Conservation (phyloP, 2,888 invertebrate species). For the Sthenelais limicola region DNA sequence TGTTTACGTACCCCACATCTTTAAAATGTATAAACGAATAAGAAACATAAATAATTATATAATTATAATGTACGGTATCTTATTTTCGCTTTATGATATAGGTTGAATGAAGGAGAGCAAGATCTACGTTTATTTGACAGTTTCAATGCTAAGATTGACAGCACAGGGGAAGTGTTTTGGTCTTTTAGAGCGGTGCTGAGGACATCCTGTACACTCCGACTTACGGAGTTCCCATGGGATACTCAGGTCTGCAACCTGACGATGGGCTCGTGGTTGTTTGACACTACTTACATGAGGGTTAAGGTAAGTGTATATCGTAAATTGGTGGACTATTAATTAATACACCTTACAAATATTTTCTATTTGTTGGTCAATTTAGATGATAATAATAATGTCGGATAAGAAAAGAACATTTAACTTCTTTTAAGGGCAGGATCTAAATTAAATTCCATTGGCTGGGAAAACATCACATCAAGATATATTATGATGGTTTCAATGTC, state of each 20-base stretch:
- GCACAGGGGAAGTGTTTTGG: neutral
- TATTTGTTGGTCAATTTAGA: too few relatives aligned
- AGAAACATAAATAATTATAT: neutral
- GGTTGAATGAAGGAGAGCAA: constrained; percentile 17
- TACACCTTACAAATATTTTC: too few relatives aligned
- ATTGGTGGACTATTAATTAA: too few relatives aligned
- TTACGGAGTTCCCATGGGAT: constrained; percentile 32
- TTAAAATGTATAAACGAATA: neutral
- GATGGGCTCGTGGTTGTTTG: constrained; percentile 32
- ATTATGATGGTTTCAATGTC: too few relatives aligned
- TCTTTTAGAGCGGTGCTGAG: constrained; percentile 16
- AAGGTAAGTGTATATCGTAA: constrained; percentile 5
- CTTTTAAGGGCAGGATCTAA: too few relatives aligned
- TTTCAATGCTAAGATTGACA: constrained; percentile 21
- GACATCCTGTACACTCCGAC: constrained; percentile 7
- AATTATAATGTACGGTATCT: neutral
- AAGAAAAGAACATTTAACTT: too few relatives aligned
- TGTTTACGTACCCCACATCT: neutral
- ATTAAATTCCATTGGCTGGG: too few relatives aligned
- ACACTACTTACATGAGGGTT: constrained; percentile 5
- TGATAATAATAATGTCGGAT: too few relatives aligned
- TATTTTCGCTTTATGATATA: neutral
- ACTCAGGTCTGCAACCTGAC: constrained; percentile 25
- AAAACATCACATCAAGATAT: too few relatives aligned
- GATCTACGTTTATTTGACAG: constrained; percentile 18